These are phyloP conservation scores for Scortum barcoo DNA, from an alignment of 2,113 vertebrate species.

Conservation along the genomic window DNA sequence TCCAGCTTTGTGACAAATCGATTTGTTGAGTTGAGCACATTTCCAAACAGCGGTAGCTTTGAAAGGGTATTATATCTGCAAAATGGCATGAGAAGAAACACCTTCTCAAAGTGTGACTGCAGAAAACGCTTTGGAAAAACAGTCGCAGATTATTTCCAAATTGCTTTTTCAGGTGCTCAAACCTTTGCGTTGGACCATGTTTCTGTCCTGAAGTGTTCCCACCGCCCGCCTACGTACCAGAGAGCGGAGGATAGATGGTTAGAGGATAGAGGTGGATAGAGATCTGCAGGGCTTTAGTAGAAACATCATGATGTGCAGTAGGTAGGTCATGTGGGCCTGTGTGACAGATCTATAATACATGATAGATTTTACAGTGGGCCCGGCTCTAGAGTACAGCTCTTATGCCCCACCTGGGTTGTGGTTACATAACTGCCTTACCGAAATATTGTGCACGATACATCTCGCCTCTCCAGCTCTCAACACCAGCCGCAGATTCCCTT, in stretches of 20 bases:
- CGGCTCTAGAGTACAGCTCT: constrained; percentile 22
- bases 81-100: constrained; percentile 11
- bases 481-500: constrained; percentile 15
- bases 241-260: background rate
- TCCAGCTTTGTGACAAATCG: constrained; percentile 39
- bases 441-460: constrained; percentile 51
- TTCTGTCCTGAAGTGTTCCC: constrained; percentile 32
- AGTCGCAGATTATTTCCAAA: background rate
- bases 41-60: constrained; percentile 10
- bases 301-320: constrained; percentile 37
- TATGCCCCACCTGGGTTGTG: constrained; percentile 36
- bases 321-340: constrained; percentile 34
- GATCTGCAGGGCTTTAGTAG: constrained; percentile 9
- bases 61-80: constrained; percentile 5
- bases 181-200: background rate
- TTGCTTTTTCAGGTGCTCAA: constrained; percentile 16
- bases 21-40: constrained; percentile 16
- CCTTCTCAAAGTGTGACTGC: background rate
- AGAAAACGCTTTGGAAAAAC: background rate
- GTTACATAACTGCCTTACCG: constrained; percentile 64
- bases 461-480: constrained; percentile 26
- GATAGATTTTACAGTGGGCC: constrained; percentile 34
- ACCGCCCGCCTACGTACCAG: constrained; percentile 19
- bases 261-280: background rate
- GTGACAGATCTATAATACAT: constrained; percentile 67